phyloP scores from a whole-genome alignment of 2,797 vertebrate species.

The Gymnoscopelus braueri region DNA sequence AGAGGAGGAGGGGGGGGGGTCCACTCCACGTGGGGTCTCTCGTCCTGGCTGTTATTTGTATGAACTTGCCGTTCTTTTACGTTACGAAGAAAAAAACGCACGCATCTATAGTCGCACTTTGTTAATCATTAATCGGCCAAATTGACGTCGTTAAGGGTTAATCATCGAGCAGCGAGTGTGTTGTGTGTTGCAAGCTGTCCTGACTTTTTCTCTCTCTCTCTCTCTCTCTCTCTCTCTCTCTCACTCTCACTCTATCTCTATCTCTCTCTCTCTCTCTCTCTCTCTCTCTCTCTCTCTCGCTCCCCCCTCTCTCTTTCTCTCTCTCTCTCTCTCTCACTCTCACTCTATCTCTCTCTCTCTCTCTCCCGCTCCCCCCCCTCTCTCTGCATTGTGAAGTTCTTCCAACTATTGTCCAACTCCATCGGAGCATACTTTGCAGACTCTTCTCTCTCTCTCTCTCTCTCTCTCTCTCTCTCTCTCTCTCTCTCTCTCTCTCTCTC shows the following conservation, averaged over 20 bases:
- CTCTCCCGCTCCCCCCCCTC: neutral
- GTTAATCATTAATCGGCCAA: conserved; percentile 69
- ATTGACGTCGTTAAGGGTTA: conserved; percentile 13
- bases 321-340: neutral
- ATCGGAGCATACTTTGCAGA: too few species aligned
- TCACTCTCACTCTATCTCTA: neutral
- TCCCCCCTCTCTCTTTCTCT: neutral
- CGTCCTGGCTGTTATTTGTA: conserved; percentile 28
- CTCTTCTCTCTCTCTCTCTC: neutral
- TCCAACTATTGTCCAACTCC: too few species aligned
- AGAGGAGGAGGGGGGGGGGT: neutral
- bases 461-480: neutral
- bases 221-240: neutral
- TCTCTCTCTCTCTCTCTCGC: neutral
- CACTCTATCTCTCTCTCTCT: neutral
- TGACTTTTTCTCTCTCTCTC: too few species aligned
- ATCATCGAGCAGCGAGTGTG: neutral
- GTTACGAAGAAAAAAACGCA: conserved; percentile 37
- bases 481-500: neutral
- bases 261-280: neutral
- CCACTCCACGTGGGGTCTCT: neutral
- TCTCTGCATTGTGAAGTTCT: neutral
- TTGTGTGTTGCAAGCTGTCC: neutral
- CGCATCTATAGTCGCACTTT: conserved; percentile 4
- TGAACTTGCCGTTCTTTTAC: conserved; percentile 37